Base-by-base conservation (phyloP, 2,888 invertebrate genomes). In the Ernsta delagoae region DNA sequence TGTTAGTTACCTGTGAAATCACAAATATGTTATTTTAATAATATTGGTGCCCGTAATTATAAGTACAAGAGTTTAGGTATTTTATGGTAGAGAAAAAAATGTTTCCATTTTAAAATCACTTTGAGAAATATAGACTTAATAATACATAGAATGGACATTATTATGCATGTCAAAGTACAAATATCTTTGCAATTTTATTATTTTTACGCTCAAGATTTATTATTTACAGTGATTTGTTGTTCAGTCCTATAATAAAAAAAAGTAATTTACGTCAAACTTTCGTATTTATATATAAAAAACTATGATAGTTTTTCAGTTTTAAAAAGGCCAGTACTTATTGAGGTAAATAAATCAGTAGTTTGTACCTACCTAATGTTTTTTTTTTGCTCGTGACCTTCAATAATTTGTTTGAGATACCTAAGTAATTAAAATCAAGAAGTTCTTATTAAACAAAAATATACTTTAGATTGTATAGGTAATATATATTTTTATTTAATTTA, bases 1-100 rank as follows among this genome's bases (percentile, higher is more conserved):
- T 85, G 78, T 86, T 86, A 89, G 89, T 90, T 89, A 90, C 89
- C 90, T 84, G 80, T 81, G 75, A 78, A 85, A 87, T 87, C 87
- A 88, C 87, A 87, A 89, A 75, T 39, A 6, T 39, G 7, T 7
- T 36, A 70, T n/a, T n/a, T n/a, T 74, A 71, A 73, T 74, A 81
- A 79, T 82, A 77, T 84, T 84, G 88, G 88, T 89, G 89, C 89
- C 81, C 78, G 74, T 78, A 75, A 74, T 7, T 61, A 2, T 67
- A 54, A 74, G 65, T 57, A 75, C 59, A 70, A 65, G 31, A 39
- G 61, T 56, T 45, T 71, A 72, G n/a, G n/a, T n/a, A n/a, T n/a
- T 73, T 68, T 70, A 72, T 69, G 54, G 36, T 48, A 41, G 12
- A 6, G 53, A 63, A 6, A 53, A 63, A 61, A 50, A n/a, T n/a